A percentile compares a stretch with the other conserved stretches of the same genome.
Evolutionary conservation across 2,888 invertebrate species (phyloP).

Genomic region (Falcaria lacertinaria): DNA sequence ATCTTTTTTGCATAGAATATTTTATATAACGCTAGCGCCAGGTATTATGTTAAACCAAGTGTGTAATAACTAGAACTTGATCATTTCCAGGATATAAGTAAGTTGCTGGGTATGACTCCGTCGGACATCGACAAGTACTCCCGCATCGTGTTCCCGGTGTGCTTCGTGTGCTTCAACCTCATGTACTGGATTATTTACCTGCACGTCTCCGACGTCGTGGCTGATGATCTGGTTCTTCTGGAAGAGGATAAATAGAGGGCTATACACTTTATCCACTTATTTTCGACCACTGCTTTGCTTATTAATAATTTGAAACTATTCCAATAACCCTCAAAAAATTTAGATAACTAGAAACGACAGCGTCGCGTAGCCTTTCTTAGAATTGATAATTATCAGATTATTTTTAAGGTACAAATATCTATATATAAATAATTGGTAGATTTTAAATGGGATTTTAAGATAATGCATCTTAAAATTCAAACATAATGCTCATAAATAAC

Average conservation of each 20-base stretch:
- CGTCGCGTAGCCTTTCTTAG: too few relatives aligned
- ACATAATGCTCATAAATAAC: too few relatives aligned
- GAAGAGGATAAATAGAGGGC: constrained; percentile 81
- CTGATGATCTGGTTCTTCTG: constrained; percentile 94
- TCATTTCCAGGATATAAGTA: constrained; percentile 87
- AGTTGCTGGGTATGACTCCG: constrained; percentile 94
- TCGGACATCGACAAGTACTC: constrained; percentile 99
- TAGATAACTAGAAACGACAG: too few relatives aligned
- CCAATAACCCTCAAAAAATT: constrained; percentile 3
- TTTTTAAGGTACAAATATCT: constrained; percentile 4
- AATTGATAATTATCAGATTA: too few relatives aligned
- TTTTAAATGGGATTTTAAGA: too few relatives aligned
- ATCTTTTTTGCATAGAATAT: too few relatives aligned
- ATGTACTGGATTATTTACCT: constrained; percentile 99
- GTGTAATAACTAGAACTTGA: neutral
- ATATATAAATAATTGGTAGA: neutral
- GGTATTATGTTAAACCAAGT: too few relatives aligned
- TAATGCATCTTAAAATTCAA: too few relatives aligned
- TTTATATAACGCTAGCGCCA: too few relatives aligned
- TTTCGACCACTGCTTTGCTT: constrained; percentile 36
- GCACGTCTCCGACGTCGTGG: constrained; percentile 97
- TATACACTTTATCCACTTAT: constrained; percentile 55
- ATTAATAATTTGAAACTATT: constrained; percentile 64
- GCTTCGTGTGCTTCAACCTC: constrained; percentile 98
- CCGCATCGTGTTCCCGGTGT: constrained; percentile 97